These are phyloP conservation scores for Pipa parva DNA, from an alignment of 2,113 vertebrate species.

Conservation along the genomic window DNA sequence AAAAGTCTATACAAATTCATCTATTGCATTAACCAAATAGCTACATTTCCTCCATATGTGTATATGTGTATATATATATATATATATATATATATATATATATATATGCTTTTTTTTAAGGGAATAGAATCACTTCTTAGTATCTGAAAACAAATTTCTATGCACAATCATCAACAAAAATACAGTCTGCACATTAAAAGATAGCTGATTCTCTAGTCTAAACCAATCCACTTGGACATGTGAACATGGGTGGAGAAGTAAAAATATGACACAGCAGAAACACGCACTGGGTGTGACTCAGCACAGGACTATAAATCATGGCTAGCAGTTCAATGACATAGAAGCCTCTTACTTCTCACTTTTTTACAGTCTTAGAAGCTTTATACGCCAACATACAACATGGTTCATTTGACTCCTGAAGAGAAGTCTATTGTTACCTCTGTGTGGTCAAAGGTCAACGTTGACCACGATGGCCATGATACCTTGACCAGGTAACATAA, in stretches of 20 bases:
- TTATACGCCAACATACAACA: conserved; percentile 16
- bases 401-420: conserved; percentile 57
- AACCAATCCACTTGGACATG: background rate
- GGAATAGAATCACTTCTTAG: no score
- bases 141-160: no score
- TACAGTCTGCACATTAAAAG: no score
- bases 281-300: conserved; percentile 4
- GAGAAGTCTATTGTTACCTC: conserved; percentile 43
- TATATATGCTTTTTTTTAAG: no score
- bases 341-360: conserved; percentile 14
- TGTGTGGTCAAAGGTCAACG: conserved; percentile 50
- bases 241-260: background rate
- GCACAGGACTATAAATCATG: conserved; percentile 11
- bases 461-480: conserved; percentile 18
- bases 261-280: conserved; percentile 23
- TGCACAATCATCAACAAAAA: no score
- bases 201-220: no score
- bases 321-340: background rate
- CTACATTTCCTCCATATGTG: no score
- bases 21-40: no score
- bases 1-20: no score
- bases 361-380: background rate
- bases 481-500: conserved; percentile 56
- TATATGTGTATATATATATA: no score
- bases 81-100: no score